Conservation (phyloP, 2,113 vertebrate genomes). For the Nesoenas mayeri region DNA sequence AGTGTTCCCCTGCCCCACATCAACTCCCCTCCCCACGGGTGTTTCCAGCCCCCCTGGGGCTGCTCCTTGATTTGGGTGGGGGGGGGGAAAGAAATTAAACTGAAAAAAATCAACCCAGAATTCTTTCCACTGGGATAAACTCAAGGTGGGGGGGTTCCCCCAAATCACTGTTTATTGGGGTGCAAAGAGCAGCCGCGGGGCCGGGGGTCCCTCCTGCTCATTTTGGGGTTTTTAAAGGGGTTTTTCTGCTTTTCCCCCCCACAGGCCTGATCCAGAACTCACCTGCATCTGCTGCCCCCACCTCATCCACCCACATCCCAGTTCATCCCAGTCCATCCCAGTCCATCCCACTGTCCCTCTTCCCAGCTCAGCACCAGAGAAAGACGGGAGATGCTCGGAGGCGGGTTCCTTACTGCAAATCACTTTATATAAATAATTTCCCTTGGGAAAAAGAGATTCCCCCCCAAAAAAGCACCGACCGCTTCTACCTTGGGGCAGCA, state of each 20-base stretch:
- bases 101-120: neutral
- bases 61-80: neutral
- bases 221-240: neutral
- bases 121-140: neutral
- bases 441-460: neutral
- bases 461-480: neutral
- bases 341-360: neutral
- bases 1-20: neutral
- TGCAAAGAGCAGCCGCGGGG: neutral
- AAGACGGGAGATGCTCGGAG: neutral
- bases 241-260: neutral
- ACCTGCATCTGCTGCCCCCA: no score
- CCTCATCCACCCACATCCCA: no score
- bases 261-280: no score
- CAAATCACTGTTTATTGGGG: neutral
- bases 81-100: no score
- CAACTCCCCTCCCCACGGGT: neutral
- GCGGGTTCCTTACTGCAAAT: neutral
- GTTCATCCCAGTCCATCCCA: neutral
- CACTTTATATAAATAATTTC: neutral
- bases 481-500: rapidly evolving
- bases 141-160: neutral
- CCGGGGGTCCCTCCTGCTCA: neutral
- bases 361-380: neutral
- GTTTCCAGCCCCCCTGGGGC: no score